A percentile compares a stretch with the other conserved stretches of the same genome.
phyloP scores from a whole-genome alignment of 2,113 vertebrate genomes.

The Uria aalge region DNA sequence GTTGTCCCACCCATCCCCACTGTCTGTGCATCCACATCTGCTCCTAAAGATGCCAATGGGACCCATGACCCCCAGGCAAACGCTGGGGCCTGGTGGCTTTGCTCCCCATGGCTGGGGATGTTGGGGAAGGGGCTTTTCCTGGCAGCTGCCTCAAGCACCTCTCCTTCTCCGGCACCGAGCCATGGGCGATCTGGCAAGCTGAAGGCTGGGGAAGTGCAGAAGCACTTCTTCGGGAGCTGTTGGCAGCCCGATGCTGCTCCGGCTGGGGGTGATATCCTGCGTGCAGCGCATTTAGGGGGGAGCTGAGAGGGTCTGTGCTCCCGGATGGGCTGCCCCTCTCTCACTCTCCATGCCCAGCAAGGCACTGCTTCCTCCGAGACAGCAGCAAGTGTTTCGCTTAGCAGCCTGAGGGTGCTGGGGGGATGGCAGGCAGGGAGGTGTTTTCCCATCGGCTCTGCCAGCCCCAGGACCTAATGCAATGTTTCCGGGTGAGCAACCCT shows the following conservation, averaged over 20 bases:
- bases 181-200: accelerated
- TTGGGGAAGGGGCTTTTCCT: background rate
- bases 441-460: background rate
- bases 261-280: background rate
- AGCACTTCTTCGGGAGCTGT: background rate
- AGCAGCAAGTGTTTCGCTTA: accelerated
- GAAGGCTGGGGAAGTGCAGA: background rate
- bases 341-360: background rate
- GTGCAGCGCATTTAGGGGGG: accelerated
- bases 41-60: background rate
- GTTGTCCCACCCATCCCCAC: background rate
- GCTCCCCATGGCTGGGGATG: background rate
- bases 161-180: background rate
- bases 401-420: background rate
- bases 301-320: background rate
- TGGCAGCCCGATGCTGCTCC: background rate
- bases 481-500: background rate
- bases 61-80: accelerated
- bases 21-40: accelerated
- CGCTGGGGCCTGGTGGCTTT: accelerated
- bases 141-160: background rate
- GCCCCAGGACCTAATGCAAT: background rate
- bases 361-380: background rate
- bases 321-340: background rate
- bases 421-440: background rate